Evolutionary conservation across 2,888 invertebrate species (phyloP).

Genomic region (Diplolepis rosae): DNA sequence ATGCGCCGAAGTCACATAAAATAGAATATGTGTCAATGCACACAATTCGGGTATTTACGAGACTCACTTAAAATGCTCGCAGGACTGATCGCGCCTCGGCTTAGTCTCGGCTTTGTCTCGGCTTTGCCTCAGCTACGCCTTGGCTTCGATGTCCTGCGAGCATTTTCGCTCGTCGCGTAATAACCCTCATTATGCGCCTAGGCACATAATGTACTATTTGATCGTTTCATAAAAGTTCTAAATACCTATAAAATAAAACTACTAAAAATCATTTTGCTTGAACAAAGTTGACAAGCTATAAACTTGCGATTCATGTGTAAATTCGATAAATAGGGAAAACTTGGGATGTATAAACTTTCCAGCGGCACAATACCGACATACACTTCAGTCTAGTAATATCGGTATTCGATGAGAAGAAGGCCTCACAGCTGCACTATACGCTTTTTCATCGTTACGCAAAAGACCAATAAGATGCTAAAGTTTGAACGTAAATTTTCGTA

Average conservation of each 20-base stretch:
- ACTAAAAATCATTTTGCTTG: background rate
- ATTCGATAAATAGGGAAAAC: background rate
- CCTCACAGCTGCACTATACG: background rate
- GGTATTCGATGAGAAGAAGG: slow-evolving; percentile 24
- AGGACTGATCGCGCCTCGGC: no score
- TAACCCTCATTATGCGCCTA: no score
- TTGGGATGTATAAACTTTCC: background rate
- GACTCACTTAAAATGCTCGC: no score
- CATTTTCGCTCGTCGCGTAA: no score
- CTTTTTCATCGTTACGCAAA: slow-evolving; percentile 26
- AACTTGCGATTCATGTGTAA: slow-evolving; percentile 16
- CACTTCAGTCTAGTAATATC: slow-evolving; percentile 19
- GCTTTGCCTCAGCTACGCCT: no score
- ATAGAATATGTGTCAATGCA: no score
- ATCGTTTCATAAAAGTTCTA: background rate
- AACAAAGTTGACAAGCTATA: background rate
- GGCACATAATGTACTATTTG: no score
- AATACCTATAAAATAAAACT: background rate
- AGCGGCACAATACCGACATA: background rate
- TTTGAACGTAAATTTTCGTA: slow-evolving; percentile 20
- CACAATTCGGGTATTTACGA: no score
- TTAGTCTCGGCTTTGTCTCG: no score
- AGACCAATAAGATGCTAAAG: slow-evolving; percentile 13
- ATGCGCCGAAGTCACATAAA: no score
- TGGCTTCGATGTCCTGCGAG: no score